phyloP scores from a whole-genome alignment of 2,797 vertebrate species.

The Halcyon smyrnensis region DNA sequence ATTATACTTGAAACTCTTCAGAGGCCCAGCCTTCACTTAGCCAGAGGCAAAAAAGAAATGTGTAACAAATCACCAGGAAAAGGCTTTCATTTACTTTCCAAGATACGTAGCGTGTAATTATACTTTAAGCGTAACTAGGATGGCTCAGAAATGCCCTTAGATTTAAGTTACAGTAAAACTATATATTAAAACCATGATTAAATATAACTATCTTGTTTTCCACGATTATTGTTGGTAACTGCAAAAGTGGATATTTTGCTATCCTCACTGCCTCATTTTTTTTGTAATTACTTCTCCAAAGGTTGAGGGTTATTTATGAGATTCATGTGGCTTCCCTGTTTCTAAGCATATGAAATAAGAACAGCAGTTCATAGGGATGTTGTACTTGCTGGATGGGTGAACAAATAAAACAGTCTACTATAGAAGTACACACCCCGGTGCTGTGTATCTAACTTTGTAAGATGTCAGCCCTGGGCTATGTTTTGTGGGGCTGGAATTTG shows the following conservation, averaged over 20 bases:
- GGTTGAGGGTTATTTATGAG: constrained; percentile 56
- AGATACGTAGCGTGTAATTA: constrained; percentile 79
- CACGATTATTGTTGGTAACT: constrained; percentile 30
- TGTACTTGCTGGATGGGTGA: constrained; percentile 46
- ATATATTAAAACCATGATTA: constrained; percentile 57
- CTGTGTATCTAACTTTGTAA: constrained; percentile 42
- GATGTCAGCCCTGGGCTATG: constrained; percentile 56
- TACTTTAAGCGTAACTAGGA: constrained; percentile 73
- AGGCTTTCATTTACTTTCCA: constrained; percentile 80
- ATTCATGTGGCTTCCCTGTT: constrained; percentile 24
- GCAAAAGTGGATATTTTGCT: constrained; percentile 13
- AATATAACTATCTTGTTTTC: constrained; percentile 49
- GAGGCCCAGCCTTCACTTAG: constrained; percentile 77
- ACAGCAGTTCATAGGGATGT: not conserved
- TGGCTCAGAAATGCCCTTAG: constrained; percentile 73
- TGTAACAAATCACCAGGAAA: constrained; percentile 80
- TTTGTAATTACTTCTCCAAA: constrained; percentile 54
- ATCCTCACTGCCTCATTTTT: not conserved
- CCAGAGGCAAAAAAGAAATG: constrained; percentile 77
- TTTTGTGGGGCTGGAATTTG: constrained; percentile 55
- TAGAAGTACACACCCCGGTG: not conserved
- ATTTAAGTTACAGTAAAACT: constrained; percentile 71
- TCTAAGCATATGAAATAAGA: constrained; percentile 22
- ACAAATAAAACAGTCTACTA: constrained; percentile 45
- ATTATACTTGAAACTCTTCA: constrained; percentile 80